Percentiles rank a stretch among this genome's conserved stretches.
phyloP scores from a whole-genome alignment of 2,797 vertebrate species.

The Gymnothorax javanicus region DNA sequence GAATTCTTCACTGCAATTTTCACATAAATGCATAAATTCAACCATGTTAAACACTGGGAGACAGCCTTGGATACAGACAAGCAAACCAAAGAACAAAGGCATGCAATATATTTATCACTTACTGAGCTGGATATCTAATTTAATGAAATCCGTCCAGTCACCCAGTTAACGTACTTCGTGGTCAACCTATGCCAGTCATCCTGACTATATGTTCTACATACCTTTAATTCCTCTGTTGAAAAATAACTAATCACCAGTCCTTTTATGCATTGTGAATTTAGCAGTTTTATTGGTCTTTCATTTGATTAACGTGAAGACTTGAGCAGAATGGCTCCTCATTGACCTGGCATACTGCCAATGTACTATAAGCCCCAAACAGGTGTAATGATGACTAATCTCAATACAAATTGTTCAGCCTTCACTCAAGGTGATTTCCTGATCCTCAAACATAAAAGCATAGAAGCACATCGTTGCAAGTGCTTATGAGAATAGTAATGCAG shows the following conservation, averaged over 20 bases:
- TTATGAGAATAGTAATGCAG: neutral
- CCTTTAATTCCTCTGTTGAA: neutral
- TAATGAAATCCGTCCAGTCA: neutral
- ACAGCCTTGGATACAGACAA: neutral
- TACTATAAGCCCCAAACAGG: neutral
- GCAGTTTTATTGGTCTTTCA: slow-evolving; percentile 54
- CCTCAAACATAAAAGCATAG: slow-evolving; percentile 1
- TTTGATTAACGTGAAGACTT: slow-evolving; percentile 54
- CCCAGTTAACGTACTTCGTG: neutral
- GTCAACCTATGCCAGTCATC: neutral
- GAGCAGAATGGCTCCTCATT: slow-evolving; percentile 64
- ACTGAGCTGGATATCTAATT: neutral
- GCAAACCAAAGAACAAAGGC: neutral
- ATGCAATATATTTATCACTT: neutral
- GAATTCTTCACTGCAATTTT: neutral
- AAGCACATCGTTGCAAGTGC: neutral
- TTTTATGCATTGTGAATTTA: slow-evolving; percentile 41
- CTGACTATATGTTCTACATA: neutral
- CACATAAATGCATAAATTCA: neutral
- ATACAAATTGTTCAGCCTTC: slow-evolving; percentile 8
- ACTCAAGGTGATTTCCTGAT: neutral
- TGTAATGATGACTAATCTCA: neutral
- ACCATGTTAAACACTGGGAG: neutral
- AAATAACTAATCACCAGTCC: slow-evolving; percentile 11
- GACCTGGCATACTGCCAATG: slow-evolving; percentile 53